Percentiles rank a stretch among this genome's conserved stretches.
These are phyloP conservation scores for Papilio polytes DNA, from an alignment of 1,140 invertebrate species.

Conservation along the genomic window DNA sequence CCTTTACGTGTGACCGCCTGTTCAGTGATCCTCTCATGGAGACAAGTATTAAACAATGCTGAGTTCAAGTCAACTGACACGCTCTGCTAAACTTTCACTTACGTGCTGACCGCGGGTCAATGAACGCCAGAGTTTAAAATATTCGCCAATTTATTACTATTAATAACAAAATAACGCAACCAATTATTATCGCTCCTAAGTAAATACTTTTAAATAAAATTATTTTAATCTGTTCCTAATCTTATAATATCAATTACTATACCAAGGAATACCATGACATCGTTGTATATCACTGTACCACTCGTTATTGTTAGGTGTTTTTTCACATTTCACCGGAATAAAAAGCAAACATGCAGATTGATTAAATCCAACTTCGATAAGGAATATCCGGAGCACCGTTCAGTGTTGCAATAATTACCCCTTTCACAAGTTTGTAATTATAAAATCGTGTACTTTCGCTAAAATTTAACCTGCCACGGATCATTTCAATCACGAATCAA, in stretches of 20 bases:
- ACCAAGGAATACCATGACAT: too few species aligned
- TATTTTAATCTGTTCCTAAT: not conserved
- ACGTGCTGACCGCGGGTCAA: slow-evolving; percentile 47
- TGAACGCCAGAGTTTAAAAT: slow-evolving; percentile 39
- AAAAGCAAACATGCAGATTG: not conserved
- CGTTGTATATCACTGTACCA: too few species aligned
- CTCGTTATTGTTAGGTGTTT: too few species aligned
- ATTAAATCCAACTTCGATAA: not conserved
- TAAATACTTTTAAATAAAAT: too few species aligned
- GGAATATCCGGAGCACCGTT: not conserved
- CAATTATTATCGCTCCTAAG: slow-evolving; percentile 9
- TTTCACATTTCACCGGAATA: not conserved
- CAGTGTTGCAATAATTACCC: slow-evolving; percentile 19
- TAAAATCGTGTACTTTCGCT: slow-evolving; percentile 51
- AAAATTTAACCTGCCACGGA: slow-evolving; percentile 44
- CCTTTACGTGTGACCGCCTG: not conserved
- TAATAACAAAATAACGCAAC: not conserved
- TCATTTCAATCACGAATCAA: slow-evolving; percentile 52
- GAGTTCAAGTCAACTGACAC: not conserved
- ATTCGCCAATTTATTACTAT: slow-evolving; percentile 2
- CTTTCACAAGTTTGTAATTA: slow-evolving; percentile 18
- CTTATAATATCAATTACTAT: not conserved
- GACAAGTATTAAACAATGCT: slow-evolving; percentile 22
- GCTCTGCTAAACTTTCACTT: slow-evolving; percentile 50
- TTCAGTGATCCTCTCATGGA: not conserved